Evolutionary conservation across 2,888 invertebrate genomes (phyloP), one percentile per base, ranked within the genome.

Genomic region (Cheilosia impressa): DNA sequence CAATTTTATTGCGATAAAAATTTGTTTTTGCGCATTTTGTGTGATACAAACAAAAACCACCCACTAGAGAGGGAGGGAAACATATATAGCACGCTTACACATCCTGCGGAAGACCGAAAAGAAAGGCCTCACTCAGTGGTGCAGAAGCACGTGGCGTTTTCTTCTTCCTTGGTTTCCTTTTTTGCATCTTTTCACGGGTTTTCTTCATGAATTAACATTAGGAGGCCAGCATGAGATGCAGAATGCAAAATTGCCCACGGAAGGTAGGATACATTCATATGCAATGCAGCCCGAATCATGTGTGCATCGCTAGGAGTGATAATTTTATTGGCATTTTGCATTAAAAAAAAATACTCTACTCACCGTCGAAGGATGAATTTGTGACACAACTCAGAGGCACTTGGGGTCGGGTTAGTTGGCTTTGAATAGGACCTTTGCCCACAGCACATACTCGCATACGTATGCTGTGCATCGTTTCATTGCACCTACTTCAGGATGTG

Each of bases 251-350:
- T 73, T 75, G 60, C 71, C 75, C 68, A 66, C 68, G 13, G 38
- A 68, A 24, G 24, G 24, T 34, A 52, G 34, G 53, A 58, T 50
- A 71, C 75, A 71, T 71, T 27, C 57, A 55, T 72, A 80, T 76
- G 66, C 80, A 85, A 72, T 76, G 66, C 80, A 80, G 68, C 80
- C 66, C 57, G 85, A 76, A 71, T 72, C 80, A 68, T 79, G 79
- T 84, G 79, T 84, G 79, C 83, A 83, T 83, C 80, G 38, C 80
- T 72, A 43, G 38, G 57, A 77, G 81, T 77, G 81, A 81, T 85
- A 85, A 85, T 80, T 87, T 87, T 87, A 87, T 87, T 87, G 87
- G 87, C 84, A 84, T 84, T 87, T 81, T 84, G 77, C 80, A 87
- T 87, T 84, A 66, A 65, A 52, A 76, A 65, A 52, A 71, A 58